Base-by-base conservation (phyloP, 37 sponge, comb jelly and placozoan species). In the Dysidea cf. avara region DNA sequence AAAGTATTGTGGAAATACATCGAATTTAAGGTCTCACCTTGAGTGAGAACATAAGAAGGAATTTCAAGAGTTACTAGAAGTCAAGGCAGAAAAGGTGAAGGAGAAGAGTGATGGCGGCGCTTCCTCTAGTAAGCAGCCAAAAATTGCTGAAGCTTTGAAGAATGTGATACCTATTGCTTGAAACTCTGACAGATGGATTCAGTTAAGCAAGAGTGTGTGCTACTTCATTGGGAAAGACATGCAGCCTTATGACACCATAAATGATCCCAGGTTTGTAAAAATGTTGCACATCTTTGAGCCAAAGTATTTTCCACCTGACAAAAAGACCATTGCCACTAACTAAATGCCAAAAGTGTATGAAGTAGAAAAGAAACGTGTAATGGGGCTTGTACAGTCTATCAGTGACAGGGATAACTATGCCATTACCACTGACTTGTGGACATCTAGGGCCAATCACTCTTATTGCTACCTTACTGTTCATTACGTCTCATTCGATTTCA, bases 381-480 rank as follows among this genome's bases (percentile, higher is more conserved):
- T 30, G 20, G 37, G 56, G 20, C 37, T 7, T 17, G 6, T 79
- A 18, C 7, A 9, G 33, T 9, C 20, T 7, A 47, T 69, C 6
- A 12, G 31, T 18, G 5, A 18, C 52, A 72, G 24, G 21, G 31
- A 61, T 7, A 12, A 25, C 2, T 58, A 71, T 7, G 57, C 71
- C 6, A n/a, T n/a, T n/a, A n/a, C n/a, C n/a, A n/a, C n/a, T n/a
- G n/a, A n/a, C n/a, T n/a, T n/a, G n/a, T n/a, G n/a, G 80, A 78
- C 80, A 36, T 73, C 70, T 25, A 64, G 80, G 3, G 69, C 80
- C 3, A 69, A 66, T 12, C 59, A 78, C 37, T 57, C 80, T 2
- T 78, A 78, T 53, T 70, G 34, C 31, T 33, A 61, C 20, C 24
- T 78, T 24, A 78, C 80, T 1, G 48, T 66, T 22, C 80, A 78